Base-by-base conservation (phyloP, 2,888 invertebrate genomes). In the Rotaria sp. region DNA sequence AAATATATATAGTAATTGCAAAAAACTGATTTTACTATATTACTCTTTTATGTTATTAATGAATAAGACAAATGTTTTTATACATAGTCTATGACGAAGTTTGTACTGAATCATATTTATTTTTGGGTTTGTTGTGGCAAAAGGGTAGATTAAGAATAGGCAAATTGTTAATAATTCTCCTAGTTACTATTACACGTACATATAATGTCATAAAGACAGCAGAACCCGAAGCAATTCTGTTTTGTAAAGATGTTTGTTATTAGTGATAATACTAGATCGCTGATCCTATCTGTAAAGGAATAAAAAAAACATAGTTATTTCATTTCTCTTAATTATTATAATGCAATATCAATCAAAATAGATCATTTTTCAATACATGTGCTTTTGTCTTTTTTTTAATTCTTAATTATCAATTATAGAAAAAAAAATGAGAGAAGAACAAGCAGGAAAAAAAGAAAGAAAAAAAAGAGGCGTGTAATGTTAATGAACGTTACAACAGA, bases 151-250 rank as follows among this genome's bases (percentile, higher is more conserved):
- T 4, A 55, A 30, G 8, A 13, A n/a, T 30, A 13, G 13, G 13
- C 59, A 1, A 59, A 59, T 59, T 1, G 30, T 59, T 59, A 30
- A 11, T 18, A 30, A 30, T 3, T 18, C 18, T 13, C 35, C 30
- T 35, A 50, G 18, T 15, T 1, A 4, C 13, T 35, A n/a, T 10
- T 59, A 1, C 21, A 57, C 15, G 1, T 11, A 67, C 35, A 35
- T 15, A 13, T 67, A 24, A 80, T 41, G 99, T 99, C 92, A 98
- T 97, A 96, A 91, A 57, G 26, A 96, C 96, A 87, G 96, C 96
- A 87, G 95, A 94, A 91, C 95, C 95, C 85, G 95, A 94, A 85
- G 95, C 94, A 89, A 94, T 93, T 93, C 95, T 95, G 93, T 95
- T 95, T 91, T 96, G 95, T 18, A 18, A 18, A 50, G 3, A 50